Percentiles rank a stretch among this genome's conserved stretches.
These are phyloP conservation scores for Chlorops oryzae DNA, from an alignment of 1,140 invertebrate species.

Conservation along the genomic window DNA sequence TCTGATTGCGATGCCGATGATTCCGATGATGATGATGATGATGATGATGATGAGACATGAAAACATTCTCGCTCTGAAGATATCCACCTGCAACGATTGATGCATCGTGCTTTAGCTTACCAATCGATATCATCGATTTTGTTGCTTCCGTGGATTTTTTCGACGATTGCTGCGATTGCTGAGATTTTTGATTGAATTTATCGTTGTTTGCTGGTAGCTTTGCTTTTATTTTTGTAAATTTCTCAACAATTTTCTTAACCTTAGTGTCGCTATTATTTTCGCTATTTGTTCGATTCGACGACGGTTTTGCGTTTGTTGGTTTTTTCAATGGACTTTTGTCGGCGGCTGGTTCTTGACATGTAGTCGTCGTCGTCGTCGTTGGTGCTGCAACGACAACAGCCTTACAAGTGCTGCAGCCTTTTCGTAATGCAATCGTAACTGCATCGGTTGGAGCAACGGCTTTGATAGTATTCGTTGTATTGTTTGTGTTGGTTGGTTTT, in stretches of 20 bases:
- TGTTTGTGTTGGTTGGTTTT: background rate
- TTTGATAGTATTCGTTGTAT: background rate
- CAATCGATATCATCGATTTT: slow-evolving; percentile 17
- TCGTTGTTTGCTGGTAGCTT: background rate
- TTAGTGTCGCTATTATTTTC: slow-evolving; percentile 1
- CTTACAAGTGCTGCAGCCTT: slow-evolving; percentile 12
- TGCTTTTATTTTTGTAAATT: background rate
- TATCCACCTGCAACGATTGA: slow-evolving; percentile 47
- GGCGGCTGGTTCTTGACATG: background rate
- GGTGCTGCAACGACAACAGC: slow-evolving; percentile 2
- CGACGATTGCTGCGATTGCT: no score
- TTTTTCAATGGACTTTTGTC: background rate
- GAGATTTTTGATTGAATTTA: no score
- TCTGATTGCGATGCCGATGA: slow-evolving; percentile 30
- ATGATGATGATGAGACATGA: no score
- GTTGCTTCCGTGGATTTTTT: no score
- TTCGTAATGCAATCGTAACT: no score
- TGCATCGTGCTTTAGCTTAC: slow-evolving; percentile 16
- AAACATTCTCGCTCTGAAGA: slow-evolving; percentile 53
- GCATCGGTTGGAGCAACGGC: background rate
- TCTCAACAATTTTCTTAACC: no score
- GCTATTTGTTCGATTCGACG: background rate
- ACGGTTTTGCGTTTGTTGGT: no score
- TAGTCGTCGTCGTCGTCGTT: background rate
- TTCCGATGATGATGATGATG: slow-evolving; percentile 49